Percentiles rank a stretch among this genome's conserved stretches.
These are phyloP conservation scores for Gryllus bimaculatus DNA, from an alignment of 1,140 invertebrate genomes.

Conservation along the genomic window DNA sequence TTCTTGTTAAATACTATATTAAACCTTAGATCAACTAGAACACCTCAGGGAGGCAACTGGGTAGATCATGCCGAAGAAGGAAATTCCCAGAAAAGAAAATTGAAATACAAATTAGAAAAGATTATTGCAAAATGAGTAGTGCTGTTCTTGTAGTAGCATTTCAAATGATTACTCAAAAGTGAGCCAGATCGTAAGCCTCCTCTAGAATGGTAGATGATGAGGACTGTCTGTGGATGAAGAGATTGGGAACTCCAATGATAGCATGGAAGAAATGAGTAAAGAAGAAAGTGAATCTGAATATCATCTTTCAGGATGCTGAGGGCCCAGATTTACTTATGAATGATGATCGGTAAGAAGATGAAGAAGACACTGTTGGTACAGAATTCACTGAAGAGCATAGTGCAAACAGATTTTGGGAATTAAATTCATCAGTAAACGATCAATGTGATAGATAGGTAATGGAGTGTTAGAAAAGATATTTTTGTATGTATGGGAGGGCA, in stretches of 20 bases:
- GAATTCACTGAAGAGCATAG: neutral
- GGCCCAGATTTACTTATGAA: neutral
- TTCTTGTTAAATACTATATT: neutral
- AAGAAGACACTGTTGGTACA: neutral
- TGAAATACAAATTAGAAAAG: conserved; percentile 18
- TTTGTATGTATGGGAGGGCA: too few species aligned
- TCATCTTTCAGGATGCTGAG: neutral
- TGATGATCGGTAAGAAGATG: neutral
- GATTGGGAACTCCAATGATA: neutral
- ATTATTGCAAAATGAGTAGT: conserved; percentile 14
- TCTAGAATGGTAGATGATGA: neutral
- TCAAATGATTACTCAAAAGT: neutral
- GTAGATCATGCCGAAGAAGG: conserved; percentile 8
- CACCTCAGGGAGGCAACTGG: neutral
- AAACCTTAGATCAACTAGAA: neutral
- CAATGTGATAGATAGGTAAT: neutral
- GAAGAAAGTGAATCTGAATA: neutral
- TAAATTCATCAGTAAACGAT: neutral
- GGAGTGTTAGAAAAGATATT: neutral
- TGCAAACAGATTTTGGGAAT: neutral
- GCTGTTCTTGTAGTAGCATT: neutral
- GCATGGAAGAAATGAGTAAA: neutral
- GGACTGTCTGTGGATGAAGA: neutral
- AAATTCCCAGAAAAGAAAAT: conserved; percentile 18
- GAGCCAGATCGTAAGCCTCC: neutral